These are phyloP conservation scores for Drosophila kanapiae DNA, from an alignment of 1,140 invertebrate species.

Conservation along the genomic window DNA sequence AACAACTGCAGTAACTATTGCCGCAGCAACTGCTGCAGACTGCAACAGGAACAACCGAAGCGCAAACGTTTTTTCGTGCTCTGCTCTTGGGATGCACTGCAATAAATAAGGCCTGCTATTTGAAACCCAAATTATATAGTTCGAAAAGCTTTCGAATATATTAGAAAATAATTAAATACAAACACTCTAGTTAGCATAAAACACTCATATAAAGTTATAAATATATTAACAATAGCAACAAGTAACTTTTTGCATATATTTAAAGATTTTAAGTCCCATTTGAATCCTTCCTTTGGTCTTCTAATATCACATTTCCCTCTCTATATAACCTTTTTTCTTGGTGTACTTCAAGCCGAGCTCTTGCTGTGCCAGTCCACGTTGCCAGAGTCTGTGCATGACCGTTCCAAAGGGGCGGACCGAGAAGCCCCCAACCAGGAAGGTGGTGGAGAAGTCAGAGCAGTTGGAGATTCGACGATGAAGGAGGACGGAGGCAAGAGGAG, in stretches of 20 bases:
- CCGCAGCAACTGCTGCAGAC: constrained; percentile 49
- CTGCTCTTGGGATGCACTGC: constrained; percentile 12
- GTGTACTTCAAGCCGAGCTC: constrained; percentile 7
- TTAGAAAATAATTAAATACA: too few species aligned
- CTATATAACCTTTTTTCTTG: neutral
- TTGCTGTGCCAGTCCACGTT: constrained; percentile 51
- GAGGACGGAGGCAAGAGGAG: constrained; percentile 6
- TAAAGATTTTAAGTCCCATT: too few species aligned
- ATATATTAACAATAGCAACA: too few species aligned
- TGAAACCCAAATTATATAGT: too few species aligned
- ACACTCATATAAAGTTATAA: too few species aligned
- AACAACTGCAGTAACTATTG: constrained; percentile 50
- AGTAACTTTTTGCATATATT: too few species aligned
- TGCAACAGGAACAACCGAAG: constrained; percentile 51
- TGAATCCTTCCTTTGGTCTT: too few species aligned
- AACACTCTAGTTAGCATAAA: too few species aligned
- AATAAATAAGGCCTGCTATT: neutral
- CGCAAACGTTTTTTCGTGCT: constrained; percentile 81
- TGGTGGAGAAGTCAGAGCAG: constrained; percentile 3
- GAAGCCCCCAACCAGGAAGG: constrained; percentile 16
- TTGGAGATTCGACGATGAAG: constrained; percentile 2
- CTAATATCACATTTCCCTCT: neutral
- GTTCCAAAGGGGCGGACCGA: constrained; percentile 51
- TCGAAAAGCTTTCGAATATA: too few species aligned
- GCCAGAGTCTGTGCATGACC: constrained; percentile 63